Evolutionary conservation across 2,797 vertebrate species (phyloP).

Genomic region (Micrastur ruficollis): DNA sequence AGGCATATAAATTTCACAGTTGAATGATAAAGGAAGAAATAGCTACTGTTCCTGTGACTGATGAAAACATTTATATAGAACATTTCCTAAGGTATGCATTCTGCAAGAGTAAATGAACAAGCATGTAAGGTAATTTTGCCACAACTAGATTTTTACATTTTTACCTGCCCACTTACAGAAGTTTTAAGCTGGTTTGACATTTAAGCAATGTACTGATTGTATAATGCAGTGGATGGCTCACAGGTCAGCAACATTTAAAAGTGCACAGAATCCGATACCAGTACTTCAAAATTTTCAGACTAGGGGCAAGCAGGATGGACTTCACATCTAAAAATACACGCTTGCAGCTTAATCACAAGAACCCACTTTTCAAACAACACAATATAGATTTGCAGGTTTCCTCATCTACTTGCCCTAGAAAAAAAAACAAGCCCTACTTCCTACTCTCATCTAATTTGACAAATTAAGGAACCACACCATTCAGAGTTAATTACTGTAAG

Average conservation of each 20-base stretch:
- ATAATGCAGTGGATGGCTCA: constrained; percentile 60
- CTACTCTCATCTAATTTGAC: constrained; percentile 12
- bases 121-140: constrained; percentile 26
- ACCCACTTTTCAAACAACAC: constrained; percentile 24
- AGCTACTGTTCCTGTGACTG: constrained; percentile 72
- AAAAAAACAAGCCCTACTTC: not conserved
- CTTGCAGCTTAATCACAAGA: constrained; percentile 61
- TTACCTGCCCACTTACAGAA: constrained; percentile 65
- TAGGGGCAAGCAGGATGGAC: constrained; percentile 35
- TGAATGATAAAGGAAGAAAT: constrained; percentile 22
- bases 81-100: constrained; percentile 61
- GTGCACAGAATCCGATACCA: constrained; percentile 40
- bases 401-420: constrained; percentile 18
- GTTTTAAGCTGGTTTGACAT: constrained; percentile 58
- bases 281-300: constrained; percentile 37
- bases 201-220: constrained; percentile 54
- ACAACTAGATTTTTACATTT: constrained; percentile 48
- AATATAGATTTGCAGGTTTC: constrained; percentile 44
- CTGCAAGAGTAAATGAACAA: constrained; percentile 62
- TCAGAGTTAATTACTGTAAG: constrained; percentile 13
- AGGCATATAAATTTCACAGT: not conserved
- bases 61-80: constrained; percentile 50
- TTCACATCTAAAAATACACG: constrained; percentile 29
- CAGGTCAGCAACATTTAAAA: constrained; percentile 65
- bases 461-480: constrained; percentile 49